Evolutionary conservation across 2,888 invertebrate genomes (phyloP), one percentile per base, ranked within the genome.

Genomic region (Drosophila affinis): DNA sequence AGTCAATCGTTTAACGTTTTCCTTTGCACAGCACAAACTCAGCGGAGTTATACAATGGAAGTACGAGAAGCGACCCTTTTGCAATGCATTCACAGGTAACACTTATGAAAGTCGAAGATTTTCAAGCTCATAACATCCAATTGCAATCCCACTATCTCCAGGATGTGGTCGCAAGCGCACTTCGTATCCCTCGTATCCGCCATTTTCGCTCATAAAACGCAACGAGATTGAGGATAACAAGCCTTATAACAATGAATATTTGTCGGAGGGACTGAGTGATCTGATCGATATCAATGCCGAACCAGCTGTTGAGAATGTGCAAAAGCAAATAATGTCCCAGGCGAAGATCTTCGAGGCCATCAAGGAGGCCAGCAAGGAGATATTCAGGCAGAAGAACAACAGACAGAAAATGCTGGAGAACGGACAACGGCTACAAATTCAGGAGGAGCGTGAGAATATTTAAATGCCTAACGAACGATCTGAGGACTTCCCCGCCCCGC

Each of bases 21-120:
- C 12, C 7, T 21, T 18, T 27, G 39, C 47, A 29, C 56, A 91
- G 91, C 91, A 91, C 69, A 91, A 91, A 55, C 74, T 91, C 24
- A 90, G 88, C 57, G 90, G 90, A 21, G 79, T 91, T 27, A 90
- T 91, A 51, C 89, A 90, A 21, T 90, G 93, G 94, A 68, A 95
- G 94, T 29, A 94, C 52, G 91, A 95, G 86, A 97, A 97, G 86
- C 93, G 97, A 87, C 97, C 97, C 0, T 97, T 97, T 91, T 97
- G 97, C 92, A 97, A 97, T 87, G 97, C 97, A 0, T 97, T 97
- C 82, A 97, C 97, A 81, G 97, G 97, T 97, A 75, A 79, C 21
- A 18, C 1, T 39, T 1, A 18, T 18, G 18, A 6, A 1, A 6
- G 2, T 7, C 9, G 4, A 12, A 14, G 44, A 17, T 39, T 7